Base-by-base conservation (phyloP, 2,797 vertebrate species). In the Catamblyrhynchus diadema region DNA sequence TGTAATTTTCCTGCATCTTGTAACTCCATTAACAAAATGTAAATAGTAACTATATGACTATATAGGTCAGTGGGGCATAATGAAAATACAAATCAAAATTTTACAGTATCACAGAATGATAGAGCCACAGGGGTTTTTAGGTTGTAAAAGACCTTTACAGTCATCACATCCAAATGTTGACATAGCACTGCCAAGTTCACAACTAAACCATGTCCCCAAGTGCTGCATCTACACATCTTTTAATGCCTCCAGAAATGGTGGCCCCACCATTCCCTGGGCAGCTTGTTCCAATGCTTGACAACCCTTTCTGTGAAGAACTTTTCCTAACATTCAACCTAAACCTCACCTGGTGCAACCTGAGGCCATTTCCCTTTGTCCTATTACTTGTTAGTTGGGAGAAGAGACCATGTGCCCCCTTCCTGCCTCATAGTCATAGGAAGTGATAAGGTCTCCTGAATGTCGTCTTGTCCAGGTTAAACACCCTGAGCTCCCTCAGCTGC, bases 401-500 rank as follows among this genome's bases (percentile, higher is more conserved):
- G 62, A 62, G 25, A 57, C 21, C 4, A 5, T 10, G 3, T 10
- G 3, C 7, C 14, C 15, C 8, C 5, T 19, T 44, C 33, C 44
- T 57, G 21, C 24, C 33, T 45, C 0, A 0, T 20, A 44, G 30
- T 6, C 51, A 13, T 41, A 51, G 37, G 41, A 25, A 69, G 13
- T 4, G 4, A 15, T 15, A 56, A 56, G 21, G 16, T 69, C 9
- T 22, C 8, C 16, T 27, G 17, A 51, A 16, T 2, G 7, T 45
- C 21, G 16, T 35, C 24, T 45, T 45, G 6, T 51, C 62, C 50
- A 51, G 69, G n/a, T 6, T 33, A 12, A 62, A 80, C 54, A 74
- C 3, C 7, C 6, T 0, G 0, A 39, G 37, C 8, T 74, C 33
- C 10, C 22, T 62, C 50, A 51, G 25, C 24, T 6, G 11, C 21